These are phyloP conservation scores for Orius insidiosus DNA, from an alignment of 1,140 invertebrate genomes.

Conservation along the genomic window DNA sequence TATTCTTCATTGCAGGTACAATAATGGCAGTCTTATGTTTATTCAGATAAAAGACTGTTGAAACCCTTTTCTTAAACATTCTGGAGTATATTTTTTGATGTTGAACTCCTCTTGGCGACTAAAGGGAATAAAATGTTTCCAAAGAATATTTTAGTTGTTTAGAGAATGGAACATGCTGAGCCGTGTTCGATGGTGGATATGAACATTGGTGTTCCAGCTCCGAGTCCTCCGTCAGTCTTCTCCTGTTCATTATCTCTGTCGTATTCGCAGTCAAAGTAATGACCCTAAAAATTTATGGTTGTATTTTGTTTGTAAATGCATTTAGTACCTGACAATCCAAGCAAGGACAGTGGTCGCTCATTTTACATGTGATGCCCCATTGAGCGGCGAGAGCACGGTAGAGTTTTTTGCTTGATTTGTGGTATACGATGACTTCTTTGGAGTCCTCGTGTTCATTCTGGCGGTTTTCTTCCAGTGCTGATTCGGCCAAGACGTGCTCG, in stretches of 20 bases:
- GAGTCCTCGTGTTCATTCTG: conserved; percentile 1
- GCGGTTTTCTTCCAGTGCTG: conserved; percentile 25
- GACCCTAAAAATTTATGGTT: too few species aligned
- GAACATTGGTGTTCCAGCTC: conserved; percentile 52
- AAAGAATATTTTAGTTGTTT: conserved; percentile 20
- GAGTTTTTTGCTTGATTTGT: conserved; percentile 50
- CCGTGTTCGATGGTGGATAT: conserved; percentile 51
- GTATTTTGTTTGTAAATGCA: too few species aligned
- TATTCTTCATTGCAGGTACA: too few species aligned
- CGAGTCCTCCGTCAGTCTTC: conserved; percentile 49
- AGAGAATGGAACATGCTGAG: conserved; percentile 39
- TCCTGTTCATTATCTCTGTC: conserved; percentile 45
- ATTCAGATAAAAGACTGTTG: too few species aligned
- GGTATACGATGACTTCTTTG: conserved; percentile 29
- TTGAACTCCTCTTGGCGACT: too few species aligned
- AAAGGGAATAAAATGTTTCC: too few species aligned
- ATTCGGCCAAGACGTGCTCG: conserved; percentile 44
- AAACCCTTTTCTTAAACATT: too few species aligned
- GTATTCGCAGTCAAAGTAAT: conserved; percentile 54
- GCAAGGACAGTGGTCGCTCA: conserved; percentile 53
- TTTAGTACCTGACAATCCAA: conserved; percentile 51
- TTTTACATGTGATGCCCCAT: conserved; percentile 55
- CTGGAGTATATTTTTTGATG: too few species aligned
- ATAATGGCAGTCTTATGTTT: too few species aligned
- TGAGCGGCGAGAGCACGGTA: conserved; percentile 50